Evolutionary conservation across 2,888 invertebrate genomes (phyloP).

Genomic region (Oconnorella tubifera): DNA sequence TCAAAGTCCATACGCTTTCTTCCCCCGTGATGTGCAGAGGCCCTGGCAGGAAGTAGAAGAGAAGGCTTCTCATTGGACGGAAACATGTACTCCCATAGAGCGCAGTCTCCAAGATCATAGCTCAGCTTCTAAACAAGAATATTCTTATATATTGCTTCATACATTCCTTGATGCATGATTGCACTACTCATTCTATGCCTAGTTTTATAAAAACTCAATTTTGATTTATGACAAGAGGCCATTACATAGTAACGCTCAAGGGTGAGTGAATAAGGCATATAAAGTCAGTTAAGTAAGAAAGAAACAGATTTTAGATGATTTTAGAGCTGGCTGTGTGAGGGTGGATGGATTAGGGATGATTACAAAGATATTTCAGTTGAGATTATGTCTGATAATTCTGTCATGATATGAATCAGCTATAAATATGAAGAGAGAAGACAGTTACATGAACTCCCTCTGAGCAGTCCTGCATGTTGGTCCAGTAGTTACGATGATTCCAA

Average conservation of each 20-base stretch:
- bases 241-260: too few species aligned
- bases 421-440: too few species aligned
- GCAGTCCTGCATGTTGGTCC: conserved; percentile 58
- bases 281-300: too few species aligned
- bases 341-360: too few species aligned
- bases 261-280: too few species aligned
- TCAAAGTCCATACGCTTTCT: background rate
- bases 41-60: conserved; percentile 42
- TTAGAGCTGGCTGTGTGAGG: too few species aligned
- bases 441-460: conserved; percentile 54
- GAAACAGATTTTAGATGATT: too few species aligned
- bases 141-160: background rate
- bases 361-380: too few species aligned
- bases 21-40: background rate
- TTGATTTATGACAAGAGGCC: too few species aligned
- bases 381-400: too few species aligned
- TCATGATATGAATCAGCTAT: too few species aligned
- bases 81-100: conserved; percentile 56
- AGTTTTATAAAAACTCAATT: background rate
- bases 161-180: background rate
- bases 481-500: conserved; percentile 79
- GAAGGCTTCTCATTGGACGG: conserved; percentile 52
- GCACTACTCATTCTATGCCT: background rate
- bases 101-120: conserved; percentile 55
- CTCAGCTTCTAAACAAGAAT: conserved; percentile 41